These are phyloP conservation scores for Pheucticus melanocephalus DNA, from an alignment of 2,113 vertebrate genomes.

Conservation along the genomic window DNA sequence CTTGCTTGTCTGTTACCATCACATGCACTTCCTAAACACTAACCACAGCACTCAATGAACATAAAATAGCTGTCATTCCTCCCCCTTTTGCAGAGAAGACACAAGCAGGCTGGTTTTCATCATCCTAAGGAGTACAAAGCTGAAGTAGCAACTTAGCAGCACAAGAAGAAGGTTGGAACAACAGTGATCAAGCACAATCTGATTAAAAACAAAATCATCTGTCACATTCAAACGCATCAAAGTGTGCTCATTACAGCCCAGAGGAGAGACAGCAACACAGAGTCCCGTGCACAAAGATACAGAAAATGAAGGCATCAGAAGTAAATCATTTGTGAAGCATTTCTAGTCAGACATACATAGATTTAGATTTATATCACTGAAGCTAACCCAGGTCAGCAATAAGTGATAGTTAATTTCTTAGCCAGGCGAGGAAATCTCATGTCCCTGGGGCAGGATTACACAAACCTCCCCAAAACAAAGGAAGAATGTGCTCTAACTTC, in stretches of 20 bases:
- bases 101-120: conserved; percentile 14
- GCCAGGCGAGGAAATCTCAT: background rate
- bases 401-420: background rate
- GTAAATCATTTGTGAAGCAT: rapidly evolving
- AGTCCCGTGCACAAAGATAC: background rate
- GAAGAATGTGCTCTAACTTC: background rate
- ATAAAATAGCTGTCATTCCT: background rate
- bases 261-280: background rate
- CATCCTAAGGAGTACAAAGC: background rate
- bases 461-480: background rate
- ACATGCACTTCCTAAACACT: background rate
- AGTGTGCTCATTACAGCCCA: background rate
- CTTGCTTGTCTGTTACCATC: background rate
- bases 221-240: background rate
- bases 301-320: background rate
- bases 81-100: background rate
- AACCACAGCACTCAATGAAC: background rate
- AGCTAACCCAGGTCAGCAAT: background rate
- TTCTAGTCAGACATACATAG: background rate
- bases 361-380: rapidly evolving
- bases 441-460: background rate
- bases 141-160: background rate
- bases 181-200: background rate
- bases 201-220: background rate
- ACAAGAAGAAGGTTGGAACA: background rate